phyloP scores from a whole-genome alignment of 2,888 invertebrate genomes.

The Nematopogon swammerdamellus region DNA sequence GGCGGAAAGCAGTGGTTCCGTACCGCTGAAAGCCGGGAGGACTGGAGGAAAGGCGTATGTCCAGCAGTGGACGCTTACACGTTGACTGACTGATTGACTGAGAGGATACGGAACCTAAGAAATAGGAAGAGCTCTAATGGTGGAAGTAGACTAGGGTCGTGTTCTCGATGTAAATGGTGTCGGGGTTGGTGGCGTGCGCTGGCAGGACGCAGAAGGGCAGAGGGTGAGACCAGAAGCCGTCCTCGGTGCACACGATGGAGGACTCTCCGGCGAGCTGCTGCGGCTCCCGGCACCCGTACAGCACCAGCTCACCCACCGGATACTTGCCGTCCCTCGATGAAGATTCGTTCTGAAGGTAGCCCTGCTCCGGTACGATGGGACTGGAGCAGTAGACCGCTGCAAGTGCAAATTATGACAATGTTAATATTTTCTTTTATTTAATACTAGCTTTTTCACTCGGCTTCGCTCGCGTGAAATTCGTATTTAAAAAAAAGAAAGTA shows the following conservation, averaged over 20 bases:
- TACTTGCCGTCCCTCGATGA: conserved; percentile 54
- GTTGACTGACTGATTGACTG: no score
- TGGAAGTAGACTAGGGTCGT: conserved; percentile 37
- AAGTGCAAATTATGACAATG: conserved; percentile 10
- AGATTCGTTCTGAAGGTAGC: conserved; percentile 43
- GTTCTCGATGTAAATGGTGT: conserved; percentile 40
- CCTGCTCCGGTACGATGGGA: conserved; percentile 70
- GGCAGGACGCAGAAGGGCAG: conserved; percentile 70
- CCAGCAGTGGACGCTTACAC: no score
- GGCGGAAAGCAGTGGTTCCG: no score
- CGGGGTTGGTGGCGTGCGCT: conserved; percentile 26
- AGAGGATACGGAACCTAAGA: no score
- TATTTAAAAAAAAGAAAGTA: no score
- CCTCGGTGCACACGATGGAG: conserved; percentile 83
- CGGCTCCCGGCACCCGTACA: conserved; percentile 57
- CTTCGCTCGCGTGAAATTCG: no score
- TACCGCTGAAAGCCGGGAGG: no score
- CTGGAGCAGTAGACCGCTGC: conserved; percentile 80
- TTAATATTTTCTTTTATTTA: neutral
- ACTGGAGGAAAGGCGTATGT: no score
- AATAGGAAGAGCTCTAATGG: conserved; percentile 11
- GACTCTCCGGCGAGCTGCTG: conserved; percentile 62
- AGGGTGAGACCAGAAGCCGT: conserved; percentile 84
- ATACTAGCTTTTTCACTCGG: neutral
- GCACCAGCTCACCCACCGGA: conserved; percentile 77